phyloP scores from a whole-genome alignment of 2,113 vertebrate species.

The Sciurus niger region DNA sequence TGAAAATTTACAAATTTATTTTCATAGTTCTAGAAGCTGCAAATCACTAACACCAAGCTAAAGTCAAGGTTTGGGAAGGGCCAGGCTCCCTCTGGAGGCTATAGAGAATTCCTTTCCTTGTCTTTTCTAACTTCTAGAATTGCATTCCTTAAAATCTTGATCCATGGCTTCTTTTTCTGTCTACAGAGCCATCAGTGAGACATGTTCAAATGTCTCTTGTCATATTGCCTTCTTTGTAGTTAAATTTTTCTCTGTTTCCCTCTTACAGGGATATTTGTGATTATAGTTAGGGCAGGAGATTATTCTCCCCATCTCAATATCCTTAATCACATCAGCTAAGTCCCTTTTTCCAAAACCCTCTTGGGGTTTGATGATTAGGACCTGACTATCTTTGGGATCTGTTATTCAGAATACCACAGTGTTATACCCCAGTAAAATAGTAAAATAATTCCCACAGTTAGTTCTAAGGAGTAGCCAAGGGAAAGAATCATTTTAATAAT shows the following conservation, averaged over 20 bases:
- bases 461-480: constrained; percentile 25
- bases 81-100: too few species aligned
- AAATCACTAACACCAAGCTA: background rate
- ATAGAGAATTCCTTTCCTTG: background rate
- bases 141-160: background rate
- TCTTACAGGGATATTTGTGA: background rate
- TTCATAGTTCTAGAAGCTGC: background rate
- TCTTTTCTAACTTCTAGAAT: constrained; percentile 24
- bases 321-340: background rate
- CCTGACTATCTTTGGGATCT: background rate
- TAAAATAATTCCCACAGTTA: constrained; percentile 44
- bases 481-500: constrained; percentile 22
- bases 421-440: constrained; percentile 44
- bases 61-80: background rate
- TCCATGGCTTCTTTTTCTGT: background rate
- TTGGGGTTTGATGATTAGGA: constrained; percentile 2
- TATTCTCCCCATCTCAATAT: background rate
- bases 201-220: background rate
- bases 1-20: background rate
- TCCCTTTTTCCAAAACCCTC: background rate
- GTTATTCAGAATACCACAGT: background rate
- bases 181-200: background rate
- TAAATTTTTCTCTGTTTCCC: background rate
- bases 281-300: background rate
- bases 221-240: background rate